phyloP scores from a whole-genome alignment of 1,140 invertebrate species.

The Oreohelix idahoensis region DNA sequence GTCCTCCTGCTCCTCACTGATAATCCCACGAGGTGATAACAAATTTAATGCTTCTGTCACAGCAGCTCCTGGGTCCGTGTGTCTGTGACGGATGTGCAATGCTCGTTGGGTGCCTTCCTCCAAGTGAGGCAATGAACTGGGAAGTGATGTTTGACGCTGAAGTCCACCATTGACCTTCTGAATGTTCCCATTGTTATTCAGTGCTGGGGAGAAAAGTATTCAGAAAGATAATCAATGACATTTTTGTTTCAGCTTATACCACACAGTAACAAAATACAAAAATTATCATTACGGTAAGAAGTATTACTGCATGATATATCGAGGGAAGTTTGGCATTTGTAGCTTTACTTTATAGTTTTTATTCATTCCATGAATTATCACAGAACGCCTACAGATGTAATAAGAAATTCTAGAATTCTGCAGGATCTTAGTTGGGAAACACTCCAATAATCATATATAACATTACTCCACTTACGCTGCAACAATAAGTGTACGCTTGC shows the following conservation, averaged over 20 bases:
- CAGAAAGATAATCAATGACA: background rate
- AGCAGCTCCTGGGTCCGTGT: conserved; percentile 51
- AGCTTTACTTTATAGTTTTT: too few relatives aligned
- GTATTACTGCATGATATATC: too few relatives aligned
- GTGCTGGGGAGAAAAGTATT: background rate
- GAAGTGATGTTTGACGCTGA: conserved; percentile 49
- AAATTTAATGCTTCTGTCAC: background rate
- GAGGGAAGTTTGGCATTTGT: too few relatives aligned
- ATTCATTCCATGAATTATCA: too few relatives aligned
- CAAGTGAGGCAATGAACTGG: conserved; percentile 32
- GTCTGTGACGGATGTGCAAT: conserved; percentile 43
- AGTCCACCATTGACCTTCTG: conserved; percentile 39
- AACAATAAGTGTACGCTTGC: conserved; percentile 43
- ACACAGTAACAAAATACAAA: background rate
- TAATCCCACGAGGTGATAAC: background rate
- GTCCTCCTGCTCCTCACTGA: conserved; percentile 22
- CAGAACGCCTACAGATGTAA: too few relatives aligned
- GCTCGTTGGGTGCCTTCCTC: conserved; percentile 15
- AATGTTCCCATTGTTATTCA: background rate
- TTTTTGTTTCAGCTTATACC: background rate
- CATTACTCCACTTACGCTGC: conserved; percentile 31
- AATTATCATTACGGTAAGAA: too few relatives aligned
- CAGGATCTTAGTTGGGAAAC: too few relatives aligned
- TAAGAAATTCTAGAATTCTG: too few relatives aligned
- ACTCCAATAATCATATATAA: background rate